Evolutionary conservation across 2,113 vertebrate genomes (phyloP), one percentile per base, ranked within the genome.

Genomic region (Labrus mixtus): DNA sequence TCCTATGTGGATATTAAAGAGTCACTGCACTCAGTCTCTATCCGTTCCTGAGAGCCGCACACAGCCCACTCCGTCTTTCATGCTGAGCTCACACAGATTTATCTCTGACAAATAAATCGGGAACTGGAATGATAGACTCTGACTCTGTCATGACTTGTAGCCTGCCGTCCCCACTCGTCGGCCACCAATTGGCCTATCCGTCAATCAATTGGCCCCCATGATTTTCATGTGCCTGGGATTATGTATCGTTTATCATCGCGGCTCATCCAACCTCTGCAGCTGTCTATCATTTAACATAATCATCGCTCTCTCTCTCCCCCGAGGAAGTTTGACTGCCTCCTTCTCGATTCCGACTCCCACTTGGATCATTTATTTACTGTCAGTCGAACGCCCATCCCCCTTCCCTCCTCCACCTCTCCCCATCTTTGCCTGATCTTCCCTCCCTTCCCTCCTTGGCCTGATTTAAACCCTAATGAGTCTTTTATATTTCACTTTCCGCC

Each of bases 51-150:
- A 70, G 58, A 22, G 56, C 65, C 29, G 82, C 68, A 58, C 79
- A 61, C 64, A 60, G 66, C 65, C 62, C 78, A 60, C 81, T 67
- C 74, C 3, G 68, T 79, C 88, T 60, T 61, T 86, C 86, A 81
- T 6, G 61, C 46, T 39, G 61, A 64, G 79, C 68, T 33, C 29
- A 48, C 76, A 68, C 69, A 76, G 64, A 91, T 92, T 88, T 86
- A 94, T 92, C 89, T 91, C 83, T 90, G 85, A 85, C 90, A 87
- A 90, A 94, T 90, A 82, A 90, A 90, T 88, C 76, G 56, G 76
- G 78, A 72, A 65, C 82, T 76, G 82, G 58, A 72, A 90, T 88
- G 85, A 85, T 77, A 83, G 81, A 84, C 87, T 88, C 86, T 59
- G 85, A 86, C 88, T 90, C 12, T 73, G 85, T 83, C 66, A 43